Conservation (phyloP, 2,888 invertebrate species). For the Protophormia terraenovae region DNA sequence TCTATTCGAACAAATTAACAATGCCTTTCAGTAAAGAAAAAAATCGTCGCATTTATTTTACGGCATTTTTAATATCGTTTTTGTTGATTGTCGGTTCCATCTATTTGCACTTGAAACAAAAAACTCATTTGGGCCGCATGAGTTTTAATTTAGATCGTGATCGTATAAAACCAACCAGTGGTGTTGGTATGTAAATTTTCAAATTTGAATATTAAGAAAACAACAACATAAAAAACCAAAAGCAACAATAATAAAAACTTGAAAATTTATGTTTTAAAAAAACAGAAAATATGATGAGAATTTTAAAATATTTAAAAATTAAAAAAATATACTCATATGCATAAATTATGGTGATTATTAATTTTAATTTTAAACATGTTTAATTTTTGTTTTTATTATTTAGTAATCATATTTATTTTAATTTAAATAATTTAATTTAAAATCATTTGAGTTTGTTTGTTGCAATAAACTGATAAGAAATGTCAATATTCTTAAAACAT, state of each 20-base stretch:
- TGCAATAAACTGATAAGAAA: conserved; percentile 11
- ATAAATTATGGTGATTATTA: conserved; percentile 45
- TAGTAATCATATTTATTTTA: background rate
- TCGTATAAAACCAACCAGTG: conserved; percentile 67
- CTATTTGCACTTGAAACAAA: conserved; percentile 73
- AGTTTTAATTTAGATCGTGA: conserved; percentile 60
- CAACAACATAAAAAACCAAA: background rate
- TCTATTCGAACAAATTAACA: background rate
- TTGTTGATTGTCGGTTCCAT: conserved; percentile 74
- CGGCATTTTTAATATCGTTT: conserved; percentile 71
- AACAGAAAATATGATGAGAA: background rate
- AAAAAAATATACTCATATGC: background rate
- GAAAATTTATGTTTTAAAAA: background rate
- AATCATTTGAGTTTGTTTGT: background rate
- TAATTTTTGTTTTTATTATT: background rate
- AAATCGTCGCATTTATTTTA: conserved; percentile 68
- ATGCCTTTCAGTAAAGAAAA: conserved; percentile 54
- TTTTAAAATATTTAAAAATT: background rate
- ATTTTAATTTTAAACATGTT: background rate
- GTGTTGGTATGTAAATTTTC: conserved; percentile 64
- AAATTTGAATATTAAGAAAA: background rate
- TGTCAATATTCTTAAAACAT: background rate
- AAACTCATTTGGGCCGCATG: conserved; percentile 73
- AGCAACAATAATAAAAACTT: background rate
- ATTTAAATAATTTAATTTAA: background rate